These are phyloP conservation scores for Tetragonula clypearis DNA, from an alignment of 1,140 invertebrate genomes.

Conservation along the genomic window DNA sequence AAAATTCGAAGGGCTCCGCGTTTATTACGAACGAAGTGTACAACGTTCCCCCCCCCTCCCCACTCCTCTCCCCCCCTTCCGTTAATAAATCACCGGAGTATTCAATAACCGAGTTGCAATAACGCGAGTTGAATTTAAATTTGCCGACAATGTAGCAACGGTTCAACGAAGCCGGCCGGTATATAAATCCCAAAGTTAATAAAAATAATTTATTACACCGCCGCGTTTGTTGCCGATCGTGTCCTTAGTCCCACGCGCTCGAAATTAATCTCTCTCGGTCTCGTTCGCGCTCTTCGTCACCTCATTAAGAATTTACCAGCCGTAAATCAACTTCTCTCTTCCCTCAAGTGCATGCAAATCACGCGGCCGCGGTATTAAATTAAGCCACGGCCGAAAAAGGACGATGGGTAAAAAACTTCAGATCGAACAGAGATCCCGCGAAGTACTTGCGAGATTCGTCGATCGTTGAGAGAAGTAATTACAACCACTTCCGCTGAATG, in stretches of 20 bases:
- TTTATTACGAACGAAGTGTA: no score
- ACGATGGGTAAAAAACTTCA: conserved; percentile 20
- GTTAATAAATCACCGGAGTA: not conserved
- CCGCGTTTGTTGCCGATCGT: not conserved
- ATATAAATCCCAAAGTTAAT: not conserved
- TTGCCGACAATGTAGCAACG: not conserved
- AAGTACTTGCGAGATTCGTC: not conserved
- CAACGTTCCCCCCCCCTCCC: not conserved
- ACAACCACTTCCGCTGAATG: conserved; percentile 16
- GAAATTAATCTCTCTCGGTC: conserved; percentile 37
- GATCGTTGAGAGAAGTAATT: conserved; percentile 23
- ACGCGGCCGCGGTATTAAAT: conserved; percentile 11
- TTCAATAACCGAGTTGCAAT: not conserved
- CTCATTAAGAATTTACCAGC: conserved; percentile 28
- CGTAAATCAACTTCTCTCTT: conserved; percentile 13
- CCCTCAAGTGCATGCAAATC: not conserved
- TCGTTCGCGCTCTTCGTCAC: not conserved
- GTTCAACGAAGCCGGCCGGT: not conserved
- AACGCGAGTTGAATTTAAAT: not conserved
- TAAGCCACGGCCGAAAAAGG: conserved; percentile 9
- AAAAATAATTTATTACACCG: conserved; percentile 11
- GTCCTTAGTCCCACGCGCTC: not conserved
- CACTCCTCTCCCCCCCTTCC: no score
- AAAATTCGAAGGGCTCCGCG: not conserved
- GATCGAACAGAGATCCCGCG: conserved; percentile 7